Conservation (phyloP, 2,888 invertebrate genomes). For the Oligia strigilis region DNA sequence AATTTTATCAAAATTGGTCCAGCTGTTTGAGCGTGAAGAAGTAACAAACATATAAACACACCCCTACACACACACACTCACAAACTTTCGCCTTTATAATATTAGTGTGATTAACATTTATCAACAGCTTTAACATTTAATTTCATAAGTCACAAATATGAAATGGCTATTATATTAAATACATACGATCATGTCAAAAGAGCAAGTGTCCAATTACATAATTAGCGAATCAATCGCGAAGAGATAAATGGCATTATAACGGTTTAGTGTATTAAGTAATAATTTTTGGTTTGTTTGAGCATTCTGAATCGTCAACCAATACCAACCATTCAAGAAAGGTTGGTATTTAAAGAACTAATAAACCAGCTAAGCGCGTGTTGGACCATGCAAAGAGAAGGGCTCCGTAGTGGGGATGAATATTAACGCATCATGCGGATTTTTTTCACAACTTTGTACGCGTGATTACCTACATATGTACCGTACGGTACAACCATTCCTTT, state of each 20-base stretch:
- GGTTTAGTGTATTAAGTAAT: not conserved
- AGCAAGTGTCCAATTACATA: slow-evolving; percentile 31
- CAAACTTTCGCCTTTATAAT: too few relatives aligned
- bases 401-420: not conserved
- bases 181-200: slow-evolving; percentile 22
- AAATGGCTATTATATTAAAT: slow-evolving; percentile 24
- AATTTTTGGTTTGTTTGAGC: not conserved
- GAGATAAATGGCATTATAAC: slow-evolving; percentile 8
- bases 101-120: not conserved
- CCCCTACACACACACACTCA: too few relatives aligned
- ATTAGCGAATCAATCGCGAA: slow-evolving; percentile 29
- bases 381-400: not conserved
- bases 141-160: slow-evolving; percentile 35
- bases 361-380: not conserved
- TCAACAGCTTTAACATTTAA: slow-evolving; percentile 27
- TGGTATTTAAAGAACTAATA: not conserved
- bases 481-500: too few relatives aligned
- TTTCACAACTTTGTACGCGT: not conserved
- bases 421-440: not conserved
- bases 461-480: not conserved
- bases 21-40: too few relatives aligned
- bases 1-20: too few relatives aligned
- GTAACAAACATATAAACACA: too few relatives aligned
- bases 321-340: not conserved
- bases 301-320: not conserved